These are phyloP conservation scores for Ctenodactylus gundi DNA, from an alignment of 2,113 vertebrate genomes.

Conservation along the genomic window DNA sequence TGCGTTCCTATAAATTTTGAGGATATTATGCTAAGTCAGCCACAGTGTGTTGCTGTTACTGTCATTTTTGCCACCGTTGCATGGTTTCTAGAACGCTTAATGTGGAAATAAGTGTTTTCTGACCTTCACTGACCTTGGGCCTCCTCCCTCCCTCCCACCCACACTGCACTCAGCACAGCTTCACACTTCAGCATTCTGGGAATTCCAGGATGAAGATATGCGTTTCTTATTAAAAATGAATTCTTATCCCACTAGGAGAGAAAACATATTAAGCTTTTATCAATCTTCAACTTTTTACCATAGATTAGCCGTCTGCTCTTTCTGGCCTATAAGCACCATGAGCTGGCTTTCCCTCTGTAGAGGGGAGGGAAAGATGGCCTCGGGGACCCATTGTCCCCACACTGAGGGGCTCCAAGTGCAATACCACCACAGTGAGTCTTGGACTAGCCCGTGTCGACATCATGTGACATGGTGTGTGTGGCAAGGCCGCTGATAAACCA, in stretches of 20 bases:
- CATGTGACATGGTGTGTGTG: too few species aligned
- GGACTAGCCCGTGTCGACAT: neutral
- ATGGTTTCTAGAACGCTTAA: neutral
- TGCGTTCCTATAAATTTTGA: neutral
- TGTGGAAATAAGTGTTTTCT: neutral
- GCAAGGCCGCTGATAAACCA: neutral
- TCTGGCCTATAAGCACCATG: neutral
- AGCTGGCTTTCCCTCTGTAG: neutral
- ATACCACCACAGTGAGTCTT: neutral
- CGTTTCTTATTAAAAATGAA: constrained; percentile 62
- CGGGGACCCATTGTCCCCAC: neutral
- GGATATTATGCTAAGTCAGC: neutral
- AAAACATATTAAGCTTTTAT: constrained; percentile 52
- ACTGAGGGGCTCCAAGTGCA: neutral
- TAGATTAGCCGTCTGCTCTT: constrained; percentile 41
- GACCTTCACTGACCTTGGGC: constrained; percentile 2
- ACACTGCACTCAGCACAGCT: neutral
- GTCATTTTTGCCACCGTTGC: neutral
- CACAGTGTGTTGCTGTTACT: neutral
- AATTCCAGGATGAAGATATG: constrained; percentile 29
- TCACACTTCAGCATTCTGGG: constrained; percentile 22
- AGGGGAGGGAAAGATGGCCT: neutral
- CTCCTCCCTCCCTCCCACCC: rapidly evolving
- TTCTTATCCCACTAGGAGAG: constrained; percentile 34
- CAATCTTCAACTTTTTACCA: constrained; percentile 50